These are phyloP conservation scores for Diplazon laetatorius DNA, from an alignment of 2,888 invertebrate species.

Conservation along the genomic window DNA sequence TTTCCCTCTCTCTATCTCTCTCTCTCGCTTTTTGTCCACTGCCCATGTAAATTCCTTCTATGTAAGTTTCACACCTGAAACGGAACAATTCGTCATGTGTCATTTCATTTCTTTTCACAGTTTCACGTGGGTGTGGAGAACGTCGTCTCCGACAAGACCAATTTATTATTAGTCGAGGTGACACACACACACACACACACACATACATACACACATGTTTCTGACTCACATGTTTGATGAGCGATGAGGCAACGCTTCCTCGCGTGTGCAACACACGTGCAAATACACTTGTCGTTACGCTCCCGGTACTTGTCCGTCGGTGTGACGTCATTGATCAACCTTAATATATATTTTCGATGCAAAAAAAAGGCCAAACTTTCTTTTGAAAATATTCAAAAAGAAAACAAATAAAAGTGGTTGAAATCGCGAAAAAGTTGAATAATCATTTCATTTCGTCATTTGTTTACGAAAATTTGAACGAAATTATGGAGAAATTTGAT, in stretches of 20 bases:
- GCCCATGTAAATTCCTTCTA: neutral
- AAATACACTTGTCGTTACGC: conserved; percentile 16
- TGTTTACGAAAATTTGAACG: no score
- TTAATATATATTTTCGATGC: neutral
- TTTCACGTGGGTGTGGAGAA: neutral
- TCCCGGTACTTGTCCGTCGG: conserved; percentile 7
- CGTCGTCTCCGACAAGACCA: neutral
- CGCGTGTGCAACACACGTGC: neutral
- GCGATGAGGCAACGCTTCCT: conserved; percentile 45
- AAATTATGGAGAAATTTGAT: no score
- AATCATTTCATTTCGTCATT: no score
- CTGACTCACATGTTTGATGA: conserved; percentile 54
- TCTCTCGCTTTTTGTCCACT: neutral
- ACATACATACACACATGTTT: conserved; percentile 12
- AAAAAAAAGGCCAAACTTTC: no score
- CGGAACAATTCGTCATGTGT: neutral
- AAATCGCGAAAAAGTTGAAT: no score
- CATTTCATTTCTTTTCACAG: neutral
- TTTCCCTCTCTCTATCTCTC: conserved; percentile 1
- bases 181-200: no score
- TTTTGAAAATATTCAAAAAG: no score
- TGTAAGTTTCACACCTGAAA: neutral
- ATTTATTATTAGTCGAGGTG: conserved; percentile 10
- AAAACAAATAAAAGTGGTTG: no score
- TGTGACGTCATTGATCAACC: neutral